Conservation (phyloP, 2,113 vertebrate species). For the Stegastes partitus region DNA sequence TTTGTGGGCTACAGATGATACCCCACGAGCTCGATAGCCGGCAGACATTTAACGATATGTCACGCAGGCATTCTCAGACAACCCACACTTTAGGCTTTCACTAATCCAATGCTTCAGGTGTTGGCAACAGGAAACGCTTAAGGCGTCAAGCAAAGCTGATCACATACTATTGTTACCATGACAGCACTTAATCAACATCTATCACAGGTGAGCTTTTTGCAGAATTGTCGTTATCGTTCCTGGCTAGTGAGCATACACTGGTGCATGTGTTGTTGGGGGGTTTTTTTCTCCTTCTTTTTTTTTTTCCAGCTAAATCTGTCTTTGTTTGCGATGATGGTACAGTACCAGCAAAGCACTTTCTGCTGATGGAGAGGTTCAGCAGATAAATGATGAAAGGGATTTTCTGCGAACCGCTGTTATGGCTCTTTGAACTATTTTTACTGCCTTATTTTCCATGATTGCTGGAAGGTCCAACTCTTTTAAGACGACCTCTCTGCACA, state of each 20-base stretch:
- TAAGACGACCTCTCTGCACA: constrained; percentile 56
- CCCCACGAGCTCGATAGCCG: constrained; percentile 67
- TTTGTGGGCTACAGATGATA: constrained; percentile 77
- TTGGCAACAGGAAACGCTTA: constrained; percentile 56
- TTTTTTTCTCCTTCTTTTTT: neutral
- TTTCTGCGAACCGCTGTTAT: constrained; percentile 74
- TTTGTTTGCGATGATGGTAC: constrained; percentile 76
- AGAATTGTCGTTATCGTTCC: constrained; percentile 42
- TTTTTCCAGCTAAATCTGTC: constrained; percentile 66
- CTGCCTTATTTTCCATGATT: constrained; percentile 81
- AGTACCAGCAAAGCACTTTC: constrained; percentile 66
- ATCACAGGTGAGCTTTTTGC: constrained; percentile 48
- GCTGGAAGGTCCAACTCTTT: constrained; percentile 68
- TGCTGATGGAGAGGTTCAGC: constrained; percentile 82
- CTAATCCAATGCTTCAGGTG: constrained; percentile 71
- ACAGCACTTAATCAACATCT: constrained; percentile 70
- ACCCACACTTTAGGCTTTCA: constrained; percentile 61
- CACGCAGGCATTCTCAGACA: constrained; percentile 56
- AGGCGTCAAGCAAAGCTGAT: constrained; percentile 54
- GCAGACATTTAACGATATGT: constrained; percentile 72
- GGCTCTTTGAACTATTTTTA: constrained; percentile 83
- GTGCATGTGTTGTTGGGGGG: neutral
- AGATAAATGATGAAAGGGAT: constrained; percentile 85
- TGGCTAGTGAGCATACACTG: constrained; percentile 14
- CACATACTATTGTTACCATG: constrained; percentile 60